A percentile compares a stretch with the other conserved stretches of the same genome.
Evolutionary conservation across 2,888 invertebrate species (phyloP).

Genomic region (Gortyna flavago): DNA sequence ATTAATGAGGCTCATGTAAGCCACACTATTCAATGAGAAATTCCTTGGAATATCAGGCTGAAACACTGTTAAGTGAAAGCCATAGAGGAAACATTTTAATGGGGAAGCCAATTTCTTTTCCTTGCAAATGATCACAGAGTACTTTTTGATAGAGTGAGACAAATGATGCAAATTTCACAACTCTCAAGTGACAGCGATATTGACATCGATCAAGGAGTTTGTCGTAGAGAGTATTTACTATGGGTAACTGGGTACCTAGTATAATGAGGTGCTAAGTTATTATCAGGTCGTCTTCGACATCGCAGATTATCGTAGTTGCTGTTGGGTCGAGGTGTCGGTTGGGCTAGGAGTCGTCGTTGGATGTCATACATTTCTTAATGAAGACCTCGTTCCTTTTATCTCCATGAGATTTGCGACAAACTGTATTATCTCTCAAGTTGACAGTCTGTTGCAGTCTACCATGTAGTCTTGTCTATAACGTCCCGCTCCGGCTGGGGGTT

Average conservation of each 20-base stretch:
- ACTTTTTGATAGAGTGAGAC: no score
- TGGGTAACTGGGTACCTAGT: no score
- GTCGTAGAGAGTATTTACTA: neutral
- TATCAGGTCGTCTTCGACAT: neutral
- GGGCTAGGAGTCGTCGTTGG: no score
- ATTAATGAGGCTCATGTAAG: neutral
- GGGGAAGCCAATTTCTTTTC: neutral
- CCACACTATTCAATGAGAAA: conserved; percentile 1
- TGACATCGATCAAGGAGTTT: neutral
- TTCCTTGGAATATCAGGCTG: neutral
- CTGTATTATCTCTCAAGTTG: neutral
- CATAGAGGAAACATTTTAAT: no score
- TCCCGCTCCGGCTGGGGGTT: neutral
- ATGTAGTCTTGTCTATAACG: no score
- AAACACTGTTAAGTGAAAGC: neutral
- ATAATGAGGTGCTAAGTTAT: conserved; percentile 19
- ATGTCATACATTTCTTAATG: neutral
- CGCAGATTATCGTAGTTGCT: neutral
- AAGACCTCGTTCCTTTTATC: neutral
- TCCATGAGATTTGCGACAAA: neutral
- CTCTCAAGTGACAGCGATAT: conserved; percentile 7
- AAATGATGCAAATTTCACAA: no score
- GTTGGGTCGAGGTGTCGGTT: neutral
- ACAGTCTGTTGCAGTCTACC: neutral
- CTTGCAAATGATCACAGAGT: no score